These are phyloP conservation scores for Drosophila melanosoma DNA, from an alignment of 2,888 invertebrate genomes.

Conservation along the genomic window DNA sequence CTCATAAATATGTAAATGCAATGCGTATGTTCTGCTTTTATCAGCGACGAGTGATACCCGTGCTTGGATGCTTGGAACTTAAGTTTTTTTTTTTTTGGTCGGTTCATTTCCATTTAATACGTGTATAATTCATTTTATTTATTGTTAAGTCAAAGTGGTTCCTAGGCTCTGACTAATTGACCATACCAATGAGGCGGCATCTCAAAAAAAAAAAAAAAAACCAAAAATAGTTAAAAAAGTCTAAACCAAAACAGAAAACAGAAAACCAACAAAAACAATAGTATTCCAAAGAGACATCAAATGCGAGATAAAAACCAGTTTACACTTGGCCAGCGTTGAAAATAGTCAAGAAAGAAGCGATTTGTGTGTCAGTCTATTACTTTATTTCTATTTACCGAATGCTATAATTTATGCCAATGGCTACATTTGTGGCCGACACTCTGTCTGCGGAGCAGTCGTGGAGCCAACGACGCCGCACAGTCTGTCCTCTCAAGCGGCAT, in stretches of 20 bases:
- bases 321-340: slow-evolving; percentile 54
- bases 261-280: slow-evolving; percentile 5
- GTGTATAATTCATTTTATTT: slow-evolving; percentile 64
- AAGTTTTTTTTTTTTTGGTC: slow-evolving; percentile 20
- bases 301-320: slow-evolving; percentile 62
- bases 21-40: slow-evolving; percentile 50
- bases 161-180: slow-evolving; percentile 75
- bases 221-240: not conserved
- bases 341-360: slow-evolving; percentile 61
- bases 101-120: slow-evolving; percentile 61
- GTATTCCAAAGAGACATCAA: slow-evolving; percentile 30
- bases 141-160: slow-evolving; percentile 65
- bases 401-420: slow-evolving; percentile 78
- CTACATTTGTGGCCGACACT: slow-evolving; percentile 61
- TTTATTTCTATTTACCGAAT: slow-evolving; percentile 51
- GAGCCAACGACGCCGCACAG: slow-evolving; percentile 63
- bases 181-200: slow-evolving; percentile 44
- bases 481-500: slow-evolving; percentile 63
- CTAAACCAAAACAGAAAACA: not conserved
- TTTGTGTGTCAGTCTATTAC: slow-evolving; percentile 77
- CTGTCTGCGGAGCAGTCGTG: slow-evolving; percentile 56
- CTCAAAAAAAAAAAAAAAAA: slow-evolving; percentile 2
- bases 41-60: slow-evolving; percentile 35
- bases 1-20: slow-evolving; percentile 73
- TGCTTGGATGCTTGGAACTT: slow-evolving; percentile 22